Conservation (phyloP, 2,888 invertebrate genomes). For the Mythimna albipuncta region DNA sequence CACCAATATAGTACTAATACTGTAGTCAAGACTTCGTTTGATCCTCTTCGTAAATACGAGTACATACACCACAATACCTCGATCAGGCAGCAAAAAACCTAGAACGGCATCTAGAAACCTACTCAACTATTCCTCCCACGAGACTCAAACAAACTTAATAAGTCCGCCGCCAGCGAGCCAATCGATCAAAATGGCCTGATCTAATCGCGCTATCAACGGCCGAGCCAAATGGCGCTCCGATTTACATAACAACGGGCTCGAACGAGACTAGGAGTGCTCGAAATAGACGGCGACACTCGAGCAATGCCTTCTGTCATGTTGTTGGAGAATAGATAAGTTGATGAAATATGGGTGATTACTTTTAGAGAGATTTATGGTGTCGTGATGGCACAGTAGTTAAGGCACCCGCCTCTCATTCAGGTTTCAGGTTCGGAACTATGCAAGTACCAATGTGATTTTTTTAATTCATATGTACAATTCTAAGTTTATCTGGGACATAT, state of each 20-base stretch:
- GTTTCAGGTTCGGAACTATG: too few species aligned
- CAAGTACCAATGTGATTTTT: too few species aligned
- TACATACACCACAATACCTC: too few species aligned
- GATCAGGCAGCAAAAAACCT: not conserved
- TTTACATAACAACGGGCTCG: constrained; percentile 60
- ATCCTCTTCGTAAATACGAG: too few species aligned
- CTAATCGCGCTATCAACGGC: constrained; percentile 58
- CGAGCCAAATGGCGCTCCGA: constrained; percentile 50
- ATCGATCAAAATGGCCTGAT: constrained; percentile 59
- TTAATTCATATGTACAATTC: too few species aligned
- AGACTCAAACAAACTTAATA: constrained; percentile 21
- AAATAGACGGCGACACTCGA: constrained; percentile 41
- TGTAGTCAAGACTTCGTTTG: too few species aligned
- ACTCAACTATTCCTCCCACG: constrained; percentile 19
- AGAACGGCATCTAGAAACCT: not conserved
- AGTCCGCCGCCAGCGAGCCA: constrained; percentile 26
- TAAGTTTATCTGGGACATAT: too few species aligned
- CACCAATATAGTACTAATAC: too few species aligned
- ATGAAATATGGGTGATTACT: constrained; percentile 20
- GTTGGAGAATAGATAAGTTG: constrained; percentile 25
- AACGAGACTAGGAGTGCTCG: constrained; percentile 17
- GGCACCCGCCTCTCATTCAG: too few species aligned
- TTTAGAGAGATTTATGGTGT: too few species aligned
- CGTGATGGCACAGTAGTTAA: too few species aligned
- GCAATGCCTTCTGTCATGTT: constrained; percentile 23